Evolutionary conservation across 2,113 vertebrate genomes (phyloP).

Genomic region (Syngnathoides biaculeatus): DNA sequence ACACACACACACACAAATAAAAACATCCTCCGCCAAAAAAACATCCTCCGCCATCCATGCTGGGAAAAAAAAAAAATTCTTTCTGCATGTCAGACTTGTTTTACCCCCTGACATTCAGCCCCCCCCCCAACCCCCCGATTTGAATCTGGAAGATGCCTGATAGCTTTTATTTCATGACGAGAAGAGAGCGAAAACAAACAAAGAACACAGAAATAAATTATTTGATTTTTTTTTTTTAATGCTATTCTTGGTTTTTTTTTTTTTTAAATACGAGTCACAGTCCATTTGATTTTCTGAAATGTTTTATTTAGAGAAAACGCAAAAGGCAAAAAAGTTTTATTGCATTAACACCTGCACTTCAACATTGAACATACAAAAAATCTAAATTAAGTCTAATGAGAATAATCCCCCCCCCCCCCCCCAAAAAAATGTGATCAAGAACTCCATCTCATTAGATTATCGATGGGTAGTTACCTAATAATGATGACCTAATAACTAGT

Average conservation of each 20-base stretch:
- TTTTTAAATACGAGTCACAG: neutral
- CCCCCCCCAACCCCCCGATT: constrained; percentile 34
- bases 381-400: neutral
- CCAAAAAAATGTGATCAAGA: neutral
- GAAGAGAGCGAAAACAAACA: neutral
- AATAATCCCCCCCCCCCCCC: no score
- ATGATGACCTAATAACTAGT: no score
- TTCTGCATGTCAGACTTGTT: constrained; percentile 64
- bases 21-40: constrained; percentile 11
- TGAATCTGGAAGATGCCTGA: constrained; percentile 66
- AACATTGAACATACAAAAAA: constrained; percentile 31
- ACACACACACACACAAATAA: no score
- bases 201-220: constrained; percentile 73
- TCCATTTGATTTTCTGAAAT: neutral
- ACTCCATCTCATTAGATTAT: neutral
- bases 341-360: constrained; percentile 52
- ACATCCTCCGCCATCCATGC: constrained; percentile 2
- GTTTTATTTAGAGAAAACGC: constrained; percentile 13
- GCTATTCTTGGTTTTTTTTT: constrained; percentile 52
- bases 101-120: constrained; percentile 28
- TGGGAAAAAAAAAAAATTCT: constrained; percentile 28
- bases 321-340: constrained; percentile 38
- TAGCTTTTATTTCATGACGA: constrained; percentile 73
- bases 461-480: no score
- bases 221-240: constrained; percentile 73